Percentiles rank a stretch among this genome's conserved stretches.
These are phyloP conservation scores for Collichthys lucidus DNA, from an alignment of 2,113 vertebrate species.

Conservation along the genomic window DNA sequence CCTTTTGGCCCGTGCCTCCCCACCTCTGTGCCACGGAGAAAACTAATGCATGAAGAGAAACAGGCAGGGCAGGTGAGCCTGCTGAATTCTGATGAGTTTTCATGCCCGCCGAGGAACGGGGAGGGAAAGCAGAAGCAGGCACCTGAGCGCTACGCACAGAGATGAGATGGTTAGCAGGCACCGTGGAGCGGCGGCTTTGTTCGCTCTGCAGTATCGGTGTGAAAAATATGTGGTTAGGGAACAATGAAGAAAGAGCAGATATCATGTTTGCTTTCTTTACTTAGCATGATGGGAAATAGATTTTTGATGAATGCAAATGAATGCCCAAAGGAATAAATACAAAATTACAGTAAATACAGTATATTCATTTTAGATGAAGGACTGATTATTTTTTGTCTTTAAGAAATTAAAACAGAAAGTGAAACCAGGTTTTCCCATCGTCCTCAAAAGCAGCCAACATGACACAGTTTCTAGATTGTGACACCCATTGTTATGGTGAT, in stretches of 20 bases:
- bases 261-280: constrained; percentile 24
- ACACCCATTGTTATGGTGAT: not conserved
- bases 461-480: not conserved
- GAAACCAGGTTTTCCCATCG: not conserved
- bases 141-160: constrained; percentile 54
- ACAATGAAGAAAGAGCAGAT: constrained; percentile 23
- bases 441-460: not conserved
- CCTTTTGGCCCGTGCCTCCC: constrained; percentile 29
- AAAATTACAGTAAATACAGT: not conserved
- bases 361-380: constrained; percentile 2
- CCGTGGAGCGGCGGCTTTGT: constrained; percentile 49
- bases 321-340: not conserved
- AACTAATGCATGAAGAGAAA: constrained; percentile 54
- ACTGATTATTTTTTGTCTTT: not conserved
- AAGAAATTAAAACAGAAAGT: not conserved
- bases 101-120: constrained; percentile 41
- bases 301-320: constrained; percentile 29
- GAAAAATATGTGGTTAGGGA: constrained; percentile 41
- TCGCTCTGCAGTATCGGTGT: constrained; percentile 27
- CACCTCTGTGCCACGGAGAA: constrained; percentile 23
- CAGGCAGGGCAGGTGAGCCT: constrained; percentile 56
- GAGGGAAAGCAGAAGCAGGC: constrained; percentile 43
- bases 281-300: not conserved
- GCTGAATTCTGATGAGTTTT: constrained; percentile 68
- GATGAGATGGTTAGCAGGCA: constrained; percentile 62